Conservation (phyloP, 2,888 invertebrate genomes). For the Oithona nana region DNA sequence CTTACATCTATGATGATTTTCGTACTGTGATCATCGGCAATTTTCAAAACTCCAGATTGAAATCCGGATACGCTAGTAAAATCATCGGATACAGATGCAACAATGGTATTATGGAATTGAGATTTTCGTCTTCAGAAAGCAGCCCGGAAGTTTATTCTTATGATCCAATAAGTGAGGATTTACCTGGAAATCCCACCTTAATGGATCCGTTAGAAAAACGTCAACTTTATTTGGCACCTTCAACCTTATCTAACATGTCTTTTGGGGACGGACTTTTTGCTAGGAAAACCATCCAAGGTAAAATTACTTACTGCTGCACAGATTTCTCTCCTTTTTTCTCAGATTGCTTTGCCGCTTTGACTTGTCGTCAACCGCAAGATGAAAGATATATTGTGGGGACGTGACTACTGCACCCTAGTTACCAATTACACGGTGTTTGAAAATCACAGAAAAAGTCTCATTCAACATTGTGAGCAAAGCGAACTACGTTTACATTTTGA, state of each 20-base stretch:
- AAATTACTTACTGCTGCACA: too few species aligned
- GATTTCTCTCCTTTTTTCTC: too few species aligned
- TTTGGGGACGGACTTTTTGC: not conserved
- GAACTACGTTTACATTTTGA: too few species aligned
- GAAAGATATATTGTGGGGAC: too few species aligned
- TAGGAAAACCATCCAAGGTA: not conserved
- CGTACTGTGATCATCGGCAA: not conserved
- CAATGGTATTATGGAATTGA: not conserved
- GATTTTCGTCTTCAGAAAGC: not conserved
- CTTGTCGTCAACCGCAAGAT: too few species aligned
- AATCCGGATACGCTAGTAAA: not conserved
- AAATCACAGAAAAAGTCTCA: too few species aligned
- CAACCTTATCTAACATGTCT: not conserved
- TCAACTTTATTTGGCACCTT: not conserved
- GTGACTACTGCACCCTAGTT: too few species aligned
- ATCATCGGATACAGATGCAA: not conserved
- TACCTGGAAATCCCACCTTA: not conserved
- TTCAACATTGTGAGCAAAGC: too few species aligned
- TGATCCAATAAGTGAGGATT: not conserved
- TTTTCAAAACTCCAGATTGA: not conserved
- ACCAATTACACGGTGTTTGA: too few species aligned
- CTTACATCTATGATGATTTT: not conserved
- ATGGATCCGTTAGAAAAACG: not conserved
- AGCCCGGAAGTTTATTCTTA: not conserved
- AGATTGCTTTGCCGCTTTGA: too few species aligned